phyloP scores from a whole-genome alignment of 64 coral and sea anemone genomes.

The Cladopsammia gracilis region DNA sequence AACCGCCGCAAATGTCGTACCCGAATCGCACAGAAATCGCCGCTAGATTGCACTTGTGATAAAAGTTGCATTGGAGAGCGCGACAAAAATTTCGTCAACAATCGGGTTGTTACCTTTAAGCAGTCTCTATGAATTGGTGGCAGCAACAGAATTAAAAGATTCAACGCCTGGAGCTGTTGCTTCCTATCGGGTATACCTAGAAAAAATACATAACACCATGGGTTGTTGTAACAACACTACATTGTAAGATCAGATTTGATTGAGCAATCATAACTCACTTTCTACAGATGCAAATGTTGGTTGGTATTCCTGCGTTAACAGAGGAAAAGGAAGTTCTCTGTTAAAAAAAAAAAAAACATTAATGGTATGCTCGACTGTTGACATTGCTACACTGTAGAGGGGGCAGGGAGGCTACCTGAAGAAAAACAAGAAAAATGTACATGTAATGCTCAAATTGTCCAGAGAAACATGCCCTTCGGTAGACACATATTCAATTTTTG shows the following conservation, averaged over 20 bases:
- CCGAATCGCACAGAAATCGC: too few relatives aligned
- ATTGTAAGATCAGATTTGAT: too few relatives aligned
- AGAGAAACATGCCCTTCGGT: too few relatives aligned
- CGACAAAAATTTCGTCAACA: too few relatives aligned
- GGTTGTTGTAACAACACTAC: too few relatives aligned
- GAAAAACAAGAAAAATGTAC: too few relatives aligned
- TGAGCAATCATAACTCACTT: constrained; percentile 54
- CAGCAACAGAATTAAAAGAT: constrained; percentile 92
- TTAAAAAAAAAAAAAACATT: not conserved
- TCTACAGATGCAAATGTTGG: constrained; percentile 99
- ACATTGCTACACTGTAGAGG: too few relatives aligned
- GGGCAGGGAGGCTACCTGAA: too few relatives aligned
- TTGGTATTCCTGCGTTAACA: constrained; percentile 98
- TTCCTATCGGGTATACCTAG: constrained; percentile 94
- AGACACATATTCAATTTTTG: too few relatives aligned
- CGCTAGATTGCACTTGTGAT: not conserved
- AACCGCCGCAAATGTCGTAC: too few relatives aligned
- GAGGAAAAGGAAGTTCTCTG: constrained; percentile 97
- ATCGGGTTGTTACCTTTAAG: constrained; percentile 58
- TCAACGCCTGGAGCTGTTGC: constrained; percentile 95
- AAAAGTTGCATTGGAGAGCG: too few relatives aligned
- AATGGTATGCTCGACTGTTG: not conserved
- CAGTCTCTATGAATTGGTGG: constrained; percentile 93
- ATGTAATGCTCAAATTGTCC: too few relatives aligned
- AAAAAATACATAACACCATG: not conserved